These are phyloP conservation scores for Bubo blakistoni DNA, from an alignment of 2,113 vertebrate species.

Conservation along the genomic window DNA sequence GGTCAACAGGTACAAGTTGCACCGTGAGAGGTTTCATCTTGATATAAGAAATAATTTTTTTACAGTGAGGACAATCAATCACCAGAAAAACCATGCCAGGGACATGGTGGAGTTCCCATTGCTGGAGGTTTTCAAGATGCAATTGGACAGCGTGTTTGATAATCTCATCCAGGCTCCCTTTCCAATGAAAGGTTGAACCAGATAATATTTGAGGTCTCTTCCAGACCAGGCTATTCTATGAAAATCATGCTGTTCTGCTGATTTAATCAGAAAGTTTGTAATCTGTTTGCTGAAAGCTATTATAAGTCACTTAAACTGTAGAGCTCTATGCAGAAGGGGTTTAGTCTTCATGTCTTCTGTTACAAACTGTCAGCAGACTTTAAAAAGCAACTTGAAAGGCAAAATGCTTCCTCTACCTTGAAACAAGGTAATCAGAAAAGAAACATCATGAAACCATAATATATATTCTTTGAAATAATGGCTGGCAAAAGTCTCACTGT, in stretches of 20 bases:
- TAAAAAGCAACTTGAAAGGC: background rate
- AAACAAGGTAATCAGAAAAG: background rate
- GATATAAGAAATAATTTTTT: background rate
- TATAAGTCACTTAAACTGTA: background rate
- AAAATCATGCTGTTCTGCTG: background rate
- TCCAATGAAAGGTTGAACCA: background rate
- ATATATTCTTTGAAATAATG: background rate
- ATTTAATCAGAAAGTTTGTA: background rate
- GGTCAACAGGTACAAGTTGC: background rate
- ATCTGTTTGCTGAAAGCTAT: background rate
- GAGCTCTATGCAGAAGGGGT: background rate
- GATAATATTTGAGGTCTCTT: background rate
- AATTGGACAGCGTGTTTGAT: background rate
- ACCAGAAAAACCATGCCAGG: background rate
- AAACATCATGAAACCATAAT: background rate
- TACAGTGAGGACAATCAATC: background rate
- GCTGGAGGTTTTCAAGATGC: background rate
- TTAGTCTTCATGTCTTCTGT: background rate
- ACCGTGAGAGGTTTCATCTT: background rate
- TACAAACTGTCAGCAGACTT: background rate
- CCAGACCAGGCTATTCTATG: accelerated
- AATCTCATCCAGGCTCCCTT: background rate
- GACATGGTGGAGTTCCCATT: accelerated
- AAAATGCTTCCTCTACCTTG: background rate
- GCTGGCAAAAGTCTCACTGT: background rate